phyloP scores from a whole-genome alignment of 2,797 vertebrate genomes.

The Poliocrania exsul region DNA sequence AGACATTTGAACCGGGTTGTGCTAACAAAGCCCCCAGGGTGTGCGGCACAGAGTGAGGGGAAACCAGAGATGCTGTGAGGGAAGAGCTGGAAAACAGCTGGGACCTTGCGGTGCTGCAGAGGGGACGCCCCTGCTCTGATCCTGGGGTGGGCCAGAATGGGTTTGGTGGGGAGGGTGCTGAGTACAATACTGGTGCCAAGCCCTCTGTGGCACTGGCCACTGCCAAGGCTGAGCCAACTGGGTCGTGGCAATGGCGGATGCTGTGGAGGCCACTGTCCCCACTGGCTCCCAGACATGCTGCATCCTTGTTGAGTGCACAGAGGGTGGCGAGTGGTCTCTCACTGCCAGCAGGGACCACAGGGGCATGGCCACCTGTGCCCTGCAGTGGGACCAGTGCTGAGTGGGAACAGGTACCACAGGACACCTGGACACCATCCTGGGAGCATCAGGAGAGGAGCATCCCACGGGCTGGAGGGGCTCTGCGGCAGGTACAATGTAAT shows the following conservation, averaged over 20 bases:
- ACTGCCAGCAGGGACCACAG: rapidly evolving
- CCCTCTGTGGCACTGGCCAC: neutral
- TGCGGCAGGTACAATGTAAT: constrained; percentile 63
- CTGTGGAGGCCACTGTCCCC: neutral
- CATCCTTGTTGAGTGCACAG: neutral
- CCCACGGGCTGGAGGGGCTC: neutral
- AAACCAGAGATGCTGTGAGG: rapidly evolving
- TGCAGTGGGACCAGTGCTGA: neutral
- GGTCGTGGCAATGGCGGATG: rapidly evolving
- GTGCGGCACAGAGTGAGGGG: neutral
- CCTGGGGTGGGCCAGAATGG: neutral
- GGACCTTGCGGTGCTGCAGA: rapidly evolving
- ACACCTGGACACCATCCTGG: rapidly evolving
- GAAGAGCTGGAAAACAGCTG: neutral
- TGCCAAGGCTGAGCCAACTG: neutral
- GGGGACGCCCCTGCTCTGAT: rapidly evolving
- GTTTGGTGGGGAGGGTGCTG: neutral
- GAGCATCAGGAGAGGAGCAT: neutral
- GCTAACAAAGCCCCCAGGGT: constrained; percentile 67
- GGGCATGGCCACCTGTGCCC: neutral
- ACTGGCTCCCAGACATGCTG: rapidly evolving
- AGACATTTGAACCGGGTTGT: constrained; percentile 74
- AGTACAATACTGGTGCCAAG: rapidly evolving
- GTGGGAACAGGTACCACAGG: neutral
- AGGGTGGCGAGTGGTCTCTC: rapidly evolving